phyloP scores from a whole-genome alignment of 2,888 invertebrate species.

The Tigriopus californicus region DNA sequence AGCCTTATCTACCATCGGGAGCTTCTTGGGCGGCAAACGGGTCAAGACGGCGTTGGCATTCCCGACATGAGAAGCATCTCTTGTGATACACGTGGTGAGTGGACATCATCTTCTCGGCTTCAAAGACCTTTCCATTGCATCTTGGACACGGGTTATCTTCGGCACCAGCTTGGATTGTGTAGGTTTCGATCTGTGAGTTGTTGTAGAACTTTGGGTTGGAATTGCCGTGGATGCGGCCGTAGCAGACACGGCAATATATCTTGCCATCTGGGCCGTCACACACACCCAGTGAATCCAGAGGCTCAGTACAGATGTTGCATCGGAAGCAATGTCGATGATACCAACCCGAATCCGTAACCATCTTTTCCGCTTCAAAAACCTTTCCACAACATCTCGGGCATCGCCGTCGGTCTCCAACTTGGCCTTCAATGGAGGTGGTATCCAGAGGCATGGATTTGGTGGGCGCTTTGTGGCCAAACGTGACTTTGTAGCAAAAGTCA shows the following conservation, averaged over 20 bases:
- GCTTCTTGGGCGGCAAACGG: constrained; percentile 11
- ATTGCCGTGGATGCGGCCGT: constrained; percentile 4
- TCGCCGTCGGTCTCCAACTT: not conserved
- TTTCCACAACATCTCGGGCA: constrained; percentile 15
- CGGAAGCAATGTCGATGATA: constrained; percentile 16
- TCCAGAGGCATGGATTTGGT: constrained; percentile 15
- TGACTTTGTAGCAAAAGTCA: constrained; percentile 12
- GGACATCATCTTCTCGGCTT: constrained; percentile 15
- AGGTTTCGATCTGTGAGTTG: not conserved
- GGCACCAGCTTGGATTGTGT: constrained; percentile 5
- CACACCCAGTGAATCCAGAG: constrained; percentile 11
- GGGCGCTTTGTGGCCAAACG: constrained; percentile 11
- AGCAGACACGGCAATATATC: constrained; percentile 15
- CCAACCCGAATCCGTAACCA: constrained; percentile 13
- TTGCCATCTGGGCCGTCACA: constrained; percentile 15
- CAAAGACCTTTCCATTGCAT: constrained; percentile 14
- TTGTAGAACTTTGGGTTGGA: constrained; percentile 9
- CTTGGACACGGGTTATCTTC: constrained; percentile 12
- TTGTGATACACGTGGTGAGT: constrained; percentile 7
- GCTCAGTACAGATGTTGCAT: constrained; percentile 6
- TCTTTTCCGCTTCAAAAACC: constrained; percentile 15
- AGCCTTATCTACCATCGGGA: constrained; percentile 11
- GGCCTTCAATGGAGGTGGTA: constrained; percentile 12
- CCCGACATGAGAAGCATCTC: constrained; percentile 13
- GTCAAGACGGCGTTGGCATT: constrained; percentile 12